phyloP scores from a whole-genome alignment of 2,797 vertebrate genomes.

The Avahi laniger region DNA sequence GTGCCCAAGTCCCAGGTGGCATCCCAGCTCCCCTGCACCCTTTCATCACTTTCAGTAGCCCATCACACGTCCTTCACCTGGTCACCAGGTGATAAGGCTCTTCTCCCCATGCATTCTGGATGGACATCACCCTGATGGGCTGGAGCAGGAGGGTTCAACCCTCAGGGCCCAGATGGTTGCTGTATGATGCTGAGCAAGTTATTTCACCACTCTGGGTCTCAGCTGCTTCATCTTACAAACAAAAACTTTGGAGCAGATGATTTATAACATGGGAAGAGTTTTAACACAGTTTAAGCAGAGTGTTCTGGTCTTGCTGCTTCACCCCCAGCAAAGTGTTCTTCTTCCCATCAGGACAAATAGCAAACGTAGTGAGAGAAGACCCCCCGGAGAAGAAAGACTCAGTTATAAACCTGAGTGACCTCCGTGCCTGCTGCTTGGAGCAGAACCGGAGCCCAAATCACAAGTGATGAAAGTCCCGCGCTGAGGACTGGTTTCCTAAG shows the following conservation, averaged over 20 bases:
- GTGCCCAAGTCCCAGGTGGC: not conserved
- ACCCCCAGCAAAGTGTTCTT: not conserved
- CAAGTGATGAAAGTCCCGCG: too few species aligned
- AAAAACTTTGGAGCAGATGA: not conserved
- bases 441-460: not conserved
- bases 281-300: not conserved
- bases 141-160: not conserved
- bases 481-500: not conserved
- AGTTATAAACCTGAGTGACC: rapidly evolving
- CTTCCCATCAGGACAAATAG: not conserved
- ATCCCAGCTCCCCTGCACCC: rapidly evolving
- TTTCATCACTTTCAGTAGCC: too few species aligned
- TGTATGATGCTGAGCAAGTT: not conserved
- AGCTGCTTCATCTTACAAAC: not conserved
- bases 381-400: not conserved
- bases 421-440: rapidly evolving
- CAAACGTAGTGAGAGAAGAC: not conserved
- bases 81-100: not conserved
- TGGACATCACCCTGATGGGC: not conserved
- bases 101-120: not conserved
- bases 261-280: not conserved
- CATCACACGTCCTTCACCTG: not conserved
- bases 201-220: not conserved
- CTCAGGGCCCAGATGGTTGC: not conserved
- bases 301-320: not conserved